These are phyloP conservation scores for Grus americana DNA, from an alignment of 2,113 vertebrate species.

Conservation along the genomic window DNA sequence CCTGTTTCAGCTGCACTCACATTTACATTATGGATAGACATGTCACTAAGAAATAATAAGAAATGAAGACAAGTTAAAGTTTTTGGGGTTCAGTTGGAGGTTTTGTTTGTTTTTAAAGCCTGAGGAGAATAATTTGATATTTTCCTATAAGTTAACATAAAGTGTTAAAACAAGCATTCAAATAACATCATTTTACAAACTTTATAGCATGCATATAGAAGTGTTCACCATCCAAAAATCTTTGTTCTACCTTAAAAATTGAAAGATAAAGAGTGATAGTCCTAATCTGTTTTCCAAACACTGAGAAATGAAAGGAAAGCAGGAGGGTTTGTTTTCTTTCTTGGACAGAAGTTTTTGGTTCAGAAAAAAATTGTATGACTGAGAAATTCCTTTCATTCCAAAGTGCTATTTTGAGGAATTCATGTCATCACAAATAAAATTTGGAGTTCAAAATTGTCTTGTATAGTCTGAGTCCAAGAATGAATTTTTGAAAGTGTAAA, in stretches of 20 bases:
- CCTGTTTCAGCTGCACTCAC: constrained; percentile 84
- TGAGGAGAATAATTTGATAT: not conserved
- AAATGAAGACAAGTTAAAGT: not conserved
- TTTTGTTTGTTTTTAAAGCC: not conserved
- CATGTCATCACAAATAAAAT: not conserved
- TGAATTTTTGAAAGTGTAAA: not conserved
- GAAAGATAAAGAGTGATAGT: not conserved
- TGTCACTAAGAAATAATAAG: constrained; percentile 74
- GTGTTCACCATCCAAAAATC: not conserved
- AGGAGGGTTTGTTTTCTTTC: not conserved
- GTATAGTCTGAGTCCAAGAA: not conserved
- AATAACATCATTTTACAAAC: not conserved
- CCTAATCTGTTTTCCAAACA: not conserved
- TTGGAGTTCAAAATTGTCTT: not conserved
- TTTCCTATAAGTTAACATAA: not conserved
- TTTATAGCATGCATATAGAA: not conserved
- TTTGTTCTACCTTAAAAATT: not conserved
- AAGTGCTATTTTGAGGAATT: not conserved
- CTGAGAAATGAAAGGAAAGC: not conserved
- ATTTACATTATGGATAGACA: constrained; percentile 87
- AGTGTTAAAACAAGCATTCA: not conserved
- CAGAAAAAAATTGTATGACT: not conserved
- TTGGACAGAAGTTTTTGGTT: not conserved
- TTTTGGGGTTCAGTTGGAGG: not conserved
- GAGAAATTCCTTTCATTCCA: not conserved